A percentile compares a stretch with the other conserved stretches of the same genome.
Evolutionary conservation across 35 echinoderm and acorn worm genomes (phyloP).

Genomic region (Lytechinus pictus): DNA sequence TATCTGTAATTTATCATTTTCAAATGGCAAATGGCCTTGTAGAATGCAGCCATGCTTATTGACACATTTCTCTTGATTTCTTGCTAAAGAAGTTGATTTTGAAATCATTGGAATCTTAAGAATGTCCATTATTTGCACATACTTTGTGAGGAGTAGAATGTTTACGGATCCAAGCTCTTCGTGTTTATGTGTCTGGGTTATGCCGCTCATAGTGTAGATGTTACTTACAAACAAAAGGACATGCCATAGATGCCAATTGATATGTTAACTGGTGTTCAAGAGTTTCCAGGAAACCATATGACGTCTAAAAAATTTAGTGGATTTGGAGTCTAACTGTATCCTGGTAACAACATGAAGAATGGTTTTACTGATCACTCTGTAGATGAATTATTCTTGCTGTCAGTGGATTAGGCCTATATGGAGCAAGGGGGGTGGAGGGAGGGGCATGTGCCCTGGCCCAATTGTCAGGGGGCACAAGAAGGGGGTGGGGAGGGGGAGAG

Average conservation of each 20-base stretch:
- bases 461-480: no score
- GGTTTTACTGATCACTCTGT: not conserved
- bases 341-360: not conserved
- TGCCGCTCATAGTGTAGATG: not conserved
- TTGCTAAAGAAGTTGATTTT: not conserved
- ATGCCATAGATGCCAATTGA: slow-evolving; percentile 9
- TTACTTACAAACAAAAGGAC: not conserved
- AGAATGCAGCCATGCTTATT: not conserved
- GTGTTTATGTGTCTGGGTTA: not conserved
- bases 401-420: no score
- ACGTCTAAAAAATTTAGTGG: not conserved
- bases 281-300: not conserved
- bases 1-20: not conserved
- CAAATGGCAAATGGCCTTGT: not conserved
- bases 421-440: no score
- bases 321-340: not conserved
- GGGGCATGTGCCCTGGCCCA: no score
- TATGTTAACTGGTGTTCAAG: not conserved
- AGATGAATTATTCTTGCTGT: no score
- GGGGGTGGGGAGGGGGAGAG: no score
- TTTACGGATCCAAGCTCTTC: not conserved
- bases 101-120: not conserved
- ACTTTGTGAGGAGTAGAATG: not conserved
- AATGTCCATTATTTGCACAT: not conserved
- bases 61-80: not conserved